Percentiles rank a stretch among this genome's conserved stretches.
Conservation (phyloP, 2,113 vertebrate genomes). For the Tonatia bakeri region DNA sequence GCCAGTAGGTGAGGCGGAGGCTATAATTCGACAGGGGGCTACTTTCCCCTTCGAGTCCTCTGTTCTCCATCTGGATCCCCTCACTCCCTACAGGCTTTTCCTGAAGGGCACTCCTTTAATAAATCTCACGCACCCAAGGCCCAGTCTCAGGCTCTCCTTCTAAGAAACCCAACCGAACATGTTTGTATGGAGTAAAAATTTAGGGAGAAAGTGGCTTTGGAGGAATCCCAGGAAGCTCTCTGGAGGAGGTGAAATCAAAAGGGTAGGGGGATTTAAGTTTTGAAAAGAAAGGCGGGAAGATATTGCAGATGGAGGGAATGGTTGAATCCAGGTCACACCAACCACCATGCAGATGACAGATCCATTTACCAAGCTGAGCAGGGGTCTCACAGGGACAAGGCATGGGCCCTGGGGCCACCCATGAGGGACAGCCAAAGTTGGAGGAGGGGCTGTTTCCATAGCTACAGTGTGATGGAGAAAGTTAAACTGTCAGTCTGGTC, state of each 20-base stretch:
- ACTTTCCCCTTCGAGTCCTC: background rate
- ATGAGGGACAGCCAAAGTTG: background rate
- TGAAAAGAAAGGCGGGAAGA: background rate
- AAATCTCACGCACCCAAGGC: background rate
- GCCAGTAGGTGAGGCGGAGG: background rate
- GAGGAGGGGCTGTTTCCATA: background rate
- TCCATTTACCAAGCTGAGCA: background rate
- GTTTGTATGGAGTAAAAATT: background rate
- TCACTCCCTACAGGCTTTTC: background rate
- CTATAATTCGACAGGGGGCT: background rate
- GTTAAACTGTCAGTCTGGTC: background rate
- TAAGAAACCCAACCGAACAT: background rate
- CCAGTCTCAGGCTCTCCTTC: background rate
- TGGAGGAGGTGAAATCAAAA: background rate
- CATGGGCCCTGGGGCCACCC: background rate
- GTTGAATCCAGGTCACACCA: background rate
- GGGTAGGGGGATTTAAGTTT: background rate
- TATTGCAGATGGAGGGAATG: background rate
- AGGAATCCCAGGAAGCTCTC: background rate
- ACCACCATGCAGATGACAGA: background rate
- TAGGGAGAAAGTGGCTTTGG: background rate
- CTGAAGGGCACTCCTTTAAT: background rate
- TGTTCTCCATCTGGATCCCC: background rate
- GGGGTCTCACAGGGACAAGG: background rate
- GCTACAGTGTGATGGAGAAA: background rate